Evolutionary conservation across 2,888 invertebrate species (phyloP), one percentile per base, ranked within the genome.

Genomic region (Allolobophora icterica): DNA sequence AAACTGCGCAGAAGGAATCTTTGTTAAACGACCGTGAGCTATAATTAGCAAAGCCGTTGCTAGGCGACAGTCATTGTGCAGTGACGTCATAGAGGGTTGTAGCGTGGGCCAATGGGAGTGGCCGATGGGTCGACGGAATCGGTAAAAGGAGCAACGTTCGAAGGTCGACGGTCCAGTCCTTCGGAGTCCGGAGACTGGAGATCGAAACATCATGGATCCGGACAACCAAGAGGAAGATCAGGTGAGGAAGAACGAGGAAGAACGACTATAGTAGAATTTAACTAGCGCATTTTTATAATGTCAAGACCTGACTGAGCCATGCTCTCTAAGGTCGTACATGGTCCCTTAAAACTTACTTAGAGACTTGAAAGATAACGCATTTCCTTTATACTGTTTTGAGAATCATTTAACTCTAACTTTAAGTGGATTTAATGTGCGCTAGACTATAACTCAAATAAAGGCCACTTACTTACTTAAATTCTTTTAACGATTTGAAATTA

Each of bases 161-260:
- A n/a, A 3, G 71, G 8, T n/a, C 71, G 4, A 1, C 71, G 71
- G 71, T 71, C n/a, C 71, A 30, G 71, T 71, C n/a, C 71, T 71
- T 71, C 71, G n/a, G 71, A n/a, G 71, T 71, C 71, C 71, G 71
- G 71, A 71, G 71, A n/a, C 71, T 71, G 71, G 71, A 71, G 71
- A 71, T 6, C 71, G 71, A 71, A 24, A 71, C 71, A 71, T 71
- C 71, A 71, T 71, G 71, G 71, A 71, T 71, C 71, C 71, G 71
- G 71, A 71, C 71, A 71, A 71, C 71, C 71, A 71, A 71, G 71
- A 71, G 8, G 71, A 71, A 71, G 71, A 71, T 71, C 71, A 71
- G 71, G 71, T 71, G 71, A 71, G 71, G 0, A 71, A 0, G 0
- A 8, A 17, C 30, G 13, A n/a, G 17, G n/a, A 71, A 11, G n/a